Evolutionary conservation across 1,140 invertebrate species (phyloP), one percentile per base, ranked within the genome.

Genomic region (Mamestra configurata): DNA sequence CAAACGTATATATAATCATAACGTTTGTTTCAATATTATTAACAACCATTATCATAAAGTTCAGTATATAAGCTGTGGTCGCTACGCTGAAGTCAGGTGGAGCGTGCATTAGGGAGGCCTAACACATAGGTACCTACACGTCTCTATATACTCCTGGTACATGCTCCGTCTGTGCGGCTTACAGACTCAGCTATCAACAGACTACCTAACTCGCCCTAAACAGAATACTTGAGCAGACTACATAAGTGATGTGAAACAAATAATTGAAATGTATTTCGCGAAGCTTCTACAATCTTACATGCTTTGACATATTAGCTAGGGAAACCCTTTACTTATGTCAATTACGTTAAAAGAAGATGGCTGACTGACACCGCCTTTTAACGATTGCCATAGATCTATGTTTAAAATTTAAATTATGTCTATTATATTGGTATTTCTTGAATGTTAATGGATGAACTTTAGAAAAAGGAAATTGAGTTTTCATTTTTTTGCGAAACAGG

Each of bases 221-320:
- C 37, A 70, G 66, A 70, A 70, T 70, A 37, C 66, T 43, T 70
- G 22, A 70, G 7, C 40, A 46, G 64, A 6, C 22, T 43, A 46
- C 22, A 49, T 70, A 46, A 68, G 40, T 22, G 64, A 68, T 68
- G 64, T 68, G 43, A 24, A 13, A 6, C 18, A 43, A 40, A 68
- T 22, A 70, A 70, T 46, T 46, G 20, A 46, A 70, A 70, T 27
- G 40, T 43, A 68, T 49, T 27, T 70, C 40, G 40, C 20, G 66
- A 24, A 2, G 40, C 27, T 27, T 24, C 13, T 13, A 31, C 37
- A 3, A 20, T 46, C 13, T 27, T n/a, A 46, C 35, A 22, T 22
- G 37, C 11, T 49, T 11, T 68, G 3, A 27, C 4, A 27, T 13
- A 43, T 24, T 37, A 4, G n/a, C 4, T 49, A 4, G n/a, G 20